Evolutionary conservation across 1,140 invertebrate species (phyloP).

Genomic region (Tigriopus japonicus): DNA sequence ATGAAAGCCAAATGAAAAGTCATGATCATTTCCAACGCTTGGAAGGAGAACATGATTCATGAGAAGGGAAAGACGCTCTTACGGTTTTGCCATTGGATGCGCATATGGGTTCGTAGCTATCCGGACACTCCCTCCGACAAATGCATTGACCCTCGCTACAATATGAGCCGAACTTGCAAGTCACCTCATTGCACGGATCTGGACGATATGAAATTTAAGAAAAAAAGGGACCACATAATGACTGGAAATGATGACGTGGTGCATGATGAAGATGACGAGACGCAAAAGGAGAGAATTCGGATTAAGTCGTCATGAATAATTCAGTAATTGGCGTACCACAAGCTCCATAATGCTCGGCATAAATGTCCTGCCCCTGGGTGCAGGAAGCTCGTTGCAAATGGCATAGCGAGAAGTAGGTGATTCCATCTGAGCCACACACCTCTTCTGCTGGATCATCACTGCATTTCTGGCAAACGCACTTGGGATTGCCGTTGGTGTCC

Average conservation of each 20-base stretch:
- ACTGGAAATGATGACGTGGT: neutral
- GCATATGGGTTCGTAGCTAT: constrained; percentile 42
- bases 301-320: no score
- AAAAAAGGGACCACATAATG: neutral
- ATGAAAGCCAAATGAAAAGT: neutral
- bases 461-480: neutral
- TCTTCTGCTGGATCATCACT: neutral
- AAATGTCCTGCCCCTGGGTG: neutral
- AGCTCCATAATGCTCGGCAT: neutral
- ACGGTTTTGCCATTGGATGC: constrained; percentile 53
- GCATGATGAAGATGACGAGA: no score
- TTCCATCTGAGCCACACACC: neutral
- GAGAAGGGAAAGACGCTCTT: neutral
- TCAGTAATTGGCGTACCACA: neutral
- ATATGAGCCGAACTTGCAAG: constrained; percentile 54
- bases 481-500: no score
- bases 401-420: neutral
- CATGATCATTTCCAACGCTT: neutral
- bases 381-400: neutral
- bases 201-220: constrained; percentile 20
- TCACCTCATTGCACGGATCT: constrained; percentile 57
- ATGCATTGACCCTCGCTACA: constrained; percentile 64
- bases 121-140: constrained; percentile 51
- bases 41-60: neutral
- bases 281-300: no score